Base-by-base conservation (phyloP, 2,888 invertebrate genomes). In the Thymelicus acteon region DNA sequence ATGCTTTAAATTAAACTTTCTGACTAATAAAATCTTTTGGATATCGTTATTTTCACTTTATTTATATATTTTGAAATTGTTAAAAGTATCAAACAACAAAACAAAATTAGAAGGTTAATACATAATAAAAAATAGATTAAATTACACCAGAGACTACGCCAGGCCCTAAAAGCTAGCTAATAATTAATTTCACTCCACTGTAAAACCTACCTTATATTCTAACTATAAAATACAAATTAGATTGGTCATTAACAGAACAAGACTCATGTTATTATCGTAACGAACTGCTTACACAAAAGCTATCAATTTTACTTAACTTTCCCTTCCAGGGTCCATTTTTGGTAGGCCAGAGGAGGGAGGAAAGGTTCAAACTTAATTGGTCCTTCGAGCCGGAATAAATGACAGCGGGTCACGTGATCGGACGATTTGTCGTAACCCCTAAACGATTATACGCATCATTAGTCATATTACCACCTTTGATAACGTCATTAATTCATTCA, bases 381-480 rank as follows among this genome's bases (percentile, higher is more conserved):
- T 73, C 68, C 67, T 65, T 68, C 72, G 69, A 69, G 54, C 67
- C 60, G 6, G 7, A 87, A 90, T 89, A 89, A 92, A 92, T 92
- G 87, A 83, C 80, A 78, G 74, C 76, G 74, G 80, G 85, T 90
- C 92, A 92, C 91, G 92, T 89, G 89, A 92, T 90, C 78, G 77
- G 84, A 84, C 88, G 84, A 92, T 92, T 92, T 92, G 92, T 91
- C 90, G 86, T 87, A 85, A 86, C 87, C 87, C 83, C 83, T 85
- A 85, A 87, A 82, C 90, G 89, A 92, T 92, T 90, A 91, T 78
- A 80, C 78, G 88, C 82, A 83, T 89, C 92, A 90, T 92, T 91
- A 90, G 87, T 92, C 90, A 92, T 91, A 88, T 91, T 90, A 87
- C 88, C 91, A 92, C 91, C 89, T 91, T 80, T 85, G 91, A 91